Conservation (phyloP, 2,113 vertebrate genomes). For the Nyctibius bracteatus region DNA sequence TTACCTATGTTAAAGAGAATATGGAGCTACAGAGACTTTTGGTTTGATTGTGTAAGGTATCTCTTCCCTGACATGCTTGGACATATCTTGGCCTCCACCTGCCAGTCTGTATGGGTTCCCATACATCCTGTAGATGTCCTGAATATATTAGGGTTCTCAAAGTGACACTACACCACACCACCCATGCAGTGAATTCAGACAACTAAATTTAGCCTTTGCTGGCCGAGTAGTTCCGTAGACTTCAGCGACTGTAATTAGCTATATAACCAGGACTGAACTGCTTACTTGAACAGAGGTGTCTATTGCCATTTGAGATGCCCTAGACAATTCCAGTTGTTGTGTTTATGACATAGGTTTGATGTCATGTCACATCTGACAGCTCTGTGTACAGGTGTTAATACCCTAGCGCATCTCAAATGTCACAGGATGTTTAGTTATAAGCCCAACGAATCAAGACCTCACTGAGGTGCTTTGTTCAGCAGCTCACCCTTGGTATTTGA, state of each 20-base stretch:
- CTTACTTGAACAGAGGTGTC: background rate
- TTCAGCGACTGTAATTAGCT: background rate
- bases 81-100: background rate
- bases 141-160: background rate
- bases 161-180: background rate
- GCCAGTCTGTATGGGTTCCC: background rate
- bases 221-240: background rate
- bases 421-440: background rate
- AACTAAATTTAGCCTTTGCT: background rate
- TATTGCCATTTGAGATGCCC: background rate
- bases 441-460: background rate
- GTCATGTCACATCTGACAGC: background rate
- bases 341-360: background rate
- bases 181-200: background rate
- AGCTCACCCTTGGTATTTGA: background rate
- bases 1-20: background rate
- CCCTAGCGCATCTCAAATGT: background rate
- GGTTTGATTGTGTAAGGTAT: background rate
- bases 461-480: background rate
- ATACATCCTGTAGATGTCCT: background rate
- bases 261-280: background rate
- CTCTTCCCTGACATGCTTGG: background rate
- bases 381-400: background rate
- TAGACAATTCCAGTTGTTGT: background rate
- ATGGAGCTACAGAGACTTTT: background rate